phyloP scores from a whole-genome alignment of 2,797 vertebrate genomes.

The Synaphobranchus kaupii region DNA sequence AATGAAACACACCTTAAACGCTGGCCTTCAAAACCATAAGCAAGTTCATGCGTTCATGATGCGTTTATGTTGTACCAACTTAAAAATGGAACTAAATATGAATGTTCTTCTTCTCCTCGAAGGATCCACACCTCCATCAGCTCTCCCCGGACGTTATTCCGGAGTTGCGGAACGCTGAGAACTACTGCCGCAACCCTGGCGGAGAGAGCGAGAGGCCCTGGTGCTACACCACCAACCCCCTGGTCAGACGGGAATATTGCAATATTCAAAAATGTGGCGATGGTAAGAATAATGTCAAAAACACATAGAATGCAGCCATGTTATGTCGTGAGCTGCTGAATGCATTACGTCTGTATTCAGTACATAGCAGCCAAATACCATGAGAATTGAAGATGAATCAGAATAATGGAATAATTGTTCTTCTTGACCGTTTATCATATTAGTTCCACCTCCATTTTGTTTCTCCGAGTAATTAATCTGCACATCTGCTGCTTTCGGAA shows the following conservation, averaged over 20 bases:
- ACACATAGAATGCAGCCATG: neutral
- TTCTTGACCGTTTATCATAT: neutral
- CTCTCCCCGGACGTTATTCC: slow-evolving; percentile 81
- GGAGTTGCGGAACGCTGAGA: slow-evolving; percentile 79
- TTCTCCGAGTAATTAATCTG: neutral
- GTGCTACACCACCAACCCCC: slow-evolving; percentile 82
- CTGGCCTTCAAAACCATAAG: neutral
- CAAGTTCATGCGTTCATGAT: neutral
- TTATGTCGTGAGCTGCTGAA: neutral
- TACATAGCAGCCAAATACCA: too few species aligned
- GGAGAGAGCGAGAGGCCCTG: slow-evolving; percentile 83
- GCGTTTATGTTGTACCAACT: neutral
- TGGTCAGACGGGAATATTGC: slow-evolving; percentile 87
- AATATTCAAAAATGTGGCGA: slow-evolving; percentile 75
- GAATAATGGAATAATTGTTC: neutral
- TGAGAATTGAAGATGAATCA: too few species aligned
- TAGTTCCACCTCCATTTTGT: neutral
- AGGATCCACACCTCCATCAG: slow-evolving; percentile 82
- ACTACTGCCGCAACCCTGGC: slow-evolving; percentile 86
- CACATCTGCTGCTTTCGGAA: neutral
- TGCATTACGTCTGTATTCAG: too few species aligned
- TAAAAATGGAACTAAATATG: neutral
- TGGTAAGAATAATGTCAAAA: slow-evolving; percentile 48
- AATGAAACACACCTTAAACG: neutral
- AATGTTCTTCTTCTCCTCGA: neutral